These are phyloP conservation scores for Pyrgus malvae DNA, from an alignment of 2,888 invertebrate species.

Conservation along the genomic window DNA sequence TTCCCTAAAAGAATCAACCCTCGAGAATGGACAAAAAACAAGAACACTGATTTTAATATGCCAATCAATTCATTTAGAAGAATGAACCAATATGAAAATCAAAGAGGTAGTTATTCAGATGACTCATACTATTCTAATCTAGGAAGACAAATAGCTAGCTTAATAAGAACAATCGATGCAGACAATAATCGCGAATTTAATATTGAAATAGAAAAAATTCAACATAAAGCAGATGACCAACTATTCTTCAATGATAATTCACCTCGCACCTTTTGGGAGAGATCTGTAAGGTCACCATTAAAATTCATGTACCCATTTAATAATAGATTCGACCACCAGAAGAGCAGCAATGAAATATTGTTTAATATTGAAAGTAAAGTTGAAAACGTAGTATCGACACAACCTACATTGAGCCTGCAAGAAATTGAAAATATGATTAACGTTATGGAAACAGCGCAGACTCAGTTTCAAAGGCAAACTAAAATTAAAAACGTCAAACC, in stretches of 20 bases:
- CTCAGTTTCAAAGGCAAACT: constrained; percentile 29
- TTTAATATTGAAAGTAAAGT: constrained; percentile 64
- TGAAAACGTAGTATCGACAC: constrained; percentile 50
- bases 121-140: constrained; percentile 60
- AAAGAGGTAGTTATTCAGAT: constrained; percentile 40
- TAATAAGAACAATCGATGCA: constrained; percentile 57
- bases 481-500: constrained; percentile 29
- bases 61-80: constrained; percentile 30
- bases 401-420: constrained; percentile 48
- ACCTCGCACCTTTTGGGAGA: constrained; percentile 65
- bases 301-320: constrained; percentile 36
- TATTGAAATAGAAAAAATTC: constrained; percentile 45
- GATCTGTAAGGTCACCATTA: constrained; percentile 63
- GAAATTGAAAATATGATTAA: constrained; percentile 67
- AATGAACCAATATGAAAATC: constrained; percentile 28
- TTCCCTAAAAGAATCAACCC: constrained; percentile 29
- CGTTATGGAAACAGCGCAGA: constrained; percentile 44
- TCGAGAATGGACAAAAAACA: constrained; percentile 25
- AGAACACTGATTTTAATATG: constrained; percentile 22
- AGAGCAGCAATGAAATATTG: constrained; percentile 55
- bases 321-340: constrained; percentile 42
- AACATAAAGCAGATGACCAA: constrained; percentile 36
- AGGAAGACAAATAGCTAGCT: constrained; percentile 66
- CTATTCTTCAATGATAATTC: constrained; percentile 51
- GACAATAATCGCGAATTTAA: constrained; percentile 47